phyloP scores from a whole-genome alignment of 2,113 vertebrate species.

The Equus quagga region DNA sequence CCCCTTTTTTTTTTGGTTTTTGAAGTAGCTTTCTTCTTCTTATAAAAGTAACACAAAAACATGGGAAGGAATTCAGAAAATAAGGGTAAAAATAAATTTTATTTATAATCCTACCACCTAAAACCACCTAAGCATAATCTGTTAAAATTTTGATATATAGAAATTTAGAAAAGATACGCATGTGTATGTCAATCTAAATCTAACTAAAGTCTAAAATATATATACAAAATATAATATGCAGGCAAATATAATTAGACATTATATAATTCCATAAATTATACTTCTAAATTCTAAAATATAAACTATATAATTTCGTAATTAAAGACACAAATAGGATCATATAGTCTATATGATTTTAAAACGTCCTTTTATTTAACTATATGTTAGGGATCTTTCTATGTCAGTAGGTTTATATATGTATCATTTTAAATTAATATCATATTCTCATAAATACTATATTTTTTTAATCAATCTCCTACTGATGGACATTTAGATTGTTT shows the following conservation, averaged over 20 bases:
- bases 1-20: not conserved
- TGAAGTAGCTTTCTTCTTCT: not conserved
- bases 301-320: conserved; percentile 6
- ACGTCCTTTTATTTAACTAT: not conserved
- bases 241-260: not conserved
- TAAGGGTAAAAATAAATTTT: not conserved
- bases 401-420: not conserved
- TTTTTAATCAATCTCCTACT: not conserved
- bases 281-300: not conserved
- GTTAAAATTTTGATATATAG: conserved; percentile 8
- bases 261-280: not conserved
- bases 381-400: not conserved
- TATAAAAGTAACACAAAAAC: not conserved
- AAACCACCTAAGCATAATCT: conserved; percentile 21
- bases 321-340: not conserved
- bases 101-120: not conserved
- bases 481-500: not conserved
- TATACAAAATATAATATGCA: not conserved
- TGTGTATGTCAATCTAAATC: not conserved
- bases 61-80: not conserved
- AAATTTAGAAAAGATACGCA: not conserved
- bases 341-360: not conserved
- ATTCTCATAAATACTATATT: not conserved
- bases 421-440: not conserved
- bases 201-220: not conserved